Conservation (phyloP, 2,888 invertebrate species). For the Machimus atricapillus region DNA sequence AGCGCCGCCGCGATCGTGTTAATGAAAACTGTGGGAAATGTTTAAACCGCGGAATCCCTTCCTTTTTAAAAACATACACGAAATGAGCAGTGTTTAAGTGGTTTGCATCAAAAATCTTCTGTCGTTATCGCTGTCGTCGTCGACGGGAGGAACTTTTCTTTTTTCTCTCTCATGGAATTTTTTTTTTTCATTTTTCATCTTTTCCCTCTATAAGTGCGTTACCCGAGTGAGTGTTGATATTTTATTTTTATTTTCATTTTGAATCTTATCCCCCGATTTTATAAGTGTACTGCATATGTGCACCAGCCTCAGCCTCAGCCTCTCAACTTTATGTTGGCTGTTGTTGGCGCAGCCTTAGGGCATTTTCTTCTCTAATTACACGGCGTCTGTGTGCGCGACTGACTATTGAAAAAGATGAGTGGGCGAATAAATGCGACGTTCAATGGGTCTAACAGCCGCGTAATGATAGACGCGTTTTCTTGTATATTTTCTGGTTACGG, state of each 20-base stretch:
- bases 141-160: conserved; percentile 20
- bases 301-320: not conserved
- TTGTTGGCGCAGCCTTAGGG: not conserved
- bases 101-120: conserved; percentile 44
- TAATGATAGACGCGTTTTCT: conserved; percentile 33
- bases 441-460: conserved; percentile 36
- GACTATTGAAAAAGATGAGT: conserved; percentile 12
- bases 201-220: not conserved
- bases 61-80: conserved; percentile 26
- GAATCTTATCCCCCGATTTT: not conserved
- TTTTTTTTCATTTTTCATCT: not conserved
- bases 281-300: not conserved
- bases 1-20: conserved; percentile 1
- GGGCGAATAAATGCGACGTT: conserved; percentile 31
- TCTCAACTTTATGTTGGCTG: not conserved
- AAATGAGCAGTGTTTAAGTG: conserved; percentile 43
- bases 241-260: not conserved
- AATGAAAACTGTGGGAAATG: conserved; percentile 47
- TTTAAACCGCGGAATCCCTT: conserved; percentile 40
- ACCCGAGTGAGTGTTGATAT: not conserved
- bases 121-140: conserved; percentile 20
- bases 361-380: conserved; percentile 8
- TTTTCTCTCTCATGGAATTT: not conserved
- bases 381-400: not conserved
- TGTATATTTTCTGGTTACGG: conserved; percentile 26